These are phyloP conservation scores for Eilema depressum DNA, from an alignment of 2,888 invertebrate genomes.

Conservation along the genomic window DNA sequence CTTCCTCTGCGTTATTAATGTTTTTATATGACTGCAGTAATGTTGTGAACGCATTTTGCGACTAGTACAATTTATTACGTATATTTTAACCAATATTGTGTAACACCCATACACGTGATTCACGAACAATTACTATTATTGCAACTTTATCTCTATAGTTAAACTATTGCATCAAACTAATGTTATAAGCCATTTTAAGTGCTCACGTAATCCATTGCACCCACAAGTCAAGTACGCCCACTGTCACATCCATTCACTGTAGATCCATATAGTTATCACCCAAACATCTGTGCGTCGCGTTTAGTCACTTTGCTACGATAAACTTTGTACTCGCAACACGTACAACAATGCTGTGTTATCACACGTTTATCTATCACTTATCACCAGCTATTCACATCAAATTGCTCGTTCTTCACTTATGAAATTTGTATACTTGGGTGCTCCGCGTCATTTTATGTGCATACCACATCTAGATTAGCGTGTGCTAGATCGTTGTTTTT, in stretches of 20 bases:
- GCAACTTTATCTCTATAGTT: slow-evolving; percentile 8
- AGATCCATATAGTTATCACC: slow-evolving; percentile 46
- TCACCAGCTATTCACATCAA: slow-evolving; percentile 53
- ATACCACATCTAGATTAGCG: slow-evolving; percentile 29
- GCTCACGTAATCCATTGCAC: slow-evolving; percentile 45
- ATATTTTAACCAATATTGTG: not conserved
- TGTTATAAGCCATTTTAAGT: slow-evolving; percentile 25
- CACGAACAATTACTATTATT: not conserved
- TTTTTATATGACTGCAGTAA: not conserved
- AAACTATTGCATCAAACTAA: slow-evolving; percentile 16
- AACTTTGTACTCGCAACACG: slow-evolving; percentile 61
- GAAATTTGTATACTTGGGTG: slow-evolving; percentile 35
- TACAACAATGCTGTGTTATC: slow-evolving; percentile 59
- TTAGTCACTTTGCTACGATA: slow-evolving; percentile 64
- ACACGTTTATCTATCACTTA: slow-evolving; percentile 54
- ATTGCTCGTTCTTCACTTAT: slow-evolving; percentile 47
- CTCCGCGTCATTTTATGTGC: slow-evolving; percentile 27
- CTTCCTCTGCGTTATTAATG: too few species aligned
- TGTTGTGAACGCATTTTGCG: not conserved
- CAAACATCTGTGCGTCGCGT: slow-evolving; percentile 50
- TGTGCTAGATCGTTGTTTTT: slow-evolving; percentile 23
- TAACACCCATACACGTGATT: not conserved
- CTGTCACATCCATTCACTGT: slow-evolving; percentile 43
- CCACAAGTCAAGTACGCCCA: slow-evolving; percentile 43
- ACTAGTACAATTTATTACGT: not conserved